phyloP scores from a whole-genome alignment of 2,888 invertebrate species.

The Andrena bicolor region DNA sequence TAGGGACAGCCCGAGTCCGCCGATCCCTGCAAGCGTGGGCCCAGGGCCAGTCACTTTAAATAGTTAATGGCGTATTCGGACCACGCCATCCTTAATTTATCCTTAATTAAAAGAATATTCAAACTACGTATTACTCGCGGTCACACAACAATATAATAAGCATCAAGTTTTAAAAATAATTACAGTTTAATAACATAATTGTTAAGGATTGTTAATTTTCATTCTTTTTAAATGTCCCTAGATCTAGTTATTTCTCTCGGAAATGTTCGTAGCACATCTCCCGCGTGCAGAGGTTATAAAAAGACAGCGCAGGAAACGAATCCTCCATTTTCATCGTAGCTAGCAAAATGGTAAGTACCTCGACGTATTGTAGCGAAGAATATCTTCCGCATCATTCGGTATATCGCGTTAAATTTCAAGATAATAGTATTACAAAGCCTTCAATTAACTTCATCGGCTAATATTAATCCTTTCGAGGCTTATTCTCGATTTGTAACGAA shows the following conservation, averaged over 20 bases:
- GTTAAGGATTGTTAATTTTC: constrained; percentile 11
- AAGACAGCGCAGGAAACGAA: neutral
- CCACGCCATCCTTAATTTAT: too few relatives aligned
- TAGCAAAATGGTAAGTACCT: constrained; percentile 75
- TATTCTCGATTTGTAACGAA: neutral
- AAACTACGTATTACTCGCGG: too few relatives aligned
- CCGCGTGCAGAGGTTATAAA: constrained; percentile 24
- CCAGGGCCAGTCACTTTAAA: too few relatives aligned
- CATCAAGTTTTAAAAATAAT: neutral
- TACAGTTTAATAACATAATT: neutral
- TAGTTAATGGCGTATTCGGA: too few relatives aligned
- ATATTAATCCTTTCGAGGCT: neutral
- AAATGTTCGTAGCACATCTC: constrained; percentile 1
- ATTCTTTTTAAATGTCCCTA: neutral
- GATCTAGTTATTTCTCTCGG: neutral
- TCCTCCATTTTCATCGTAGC: constrained; percentile 78
- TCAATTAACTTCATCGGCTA: neutral
- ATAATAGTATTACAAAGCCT: neutral
- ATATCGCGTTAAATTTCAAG: neutral
- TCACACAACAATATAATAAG: too few relatives aligned
- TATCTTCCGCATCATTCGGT: neutral
- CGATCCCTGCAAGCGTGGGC: too few relatives aligned
- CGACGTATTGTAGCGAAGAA: constrained; percentile 47
- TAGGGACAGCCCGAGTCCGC: too few relatives aligned
- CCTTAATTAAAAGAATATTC: too few relatives aligned